Evolutionary conservation across 1,140 invertebrate species (phyloP), one percentile per base, ranked within the genome.

Genomic region (Aphaenogaster rudis): DNA sequence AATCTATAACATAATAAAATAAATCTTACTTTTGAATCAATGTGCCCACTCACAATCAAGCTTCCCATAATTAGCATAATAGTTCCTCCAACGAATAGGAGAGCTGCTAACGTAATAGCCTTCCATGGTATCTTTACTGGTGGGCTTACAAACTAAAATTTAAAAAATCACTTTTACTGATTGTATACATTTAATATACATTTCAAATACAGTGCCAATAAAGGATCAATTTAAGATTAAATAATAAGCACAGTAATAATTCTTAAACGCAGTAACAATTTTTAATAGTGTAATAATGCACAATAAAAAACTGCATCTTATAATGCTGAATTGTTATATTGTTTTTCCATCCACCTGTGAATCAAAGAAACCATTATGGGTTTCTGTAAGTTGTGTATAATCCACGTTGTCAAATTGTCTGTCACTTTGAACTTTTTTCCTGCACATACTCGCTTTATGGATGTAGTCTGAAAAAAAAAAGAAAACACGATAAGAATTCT

Each of bases 121-220:
- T 97, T 98, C 97, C 97, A 98, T 85, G 98, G 98, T 93, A 98
- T 96, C 93, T 96, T 96, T 17, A 96, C 94, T 3, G 96, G 96
- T 66, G 96, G 96, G 87, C 93, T 95, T 88, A 96, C 93, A 95
- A 97, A 97, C 97, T 97, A 28, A 69, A 69, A 90, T 61, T 28
- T 28, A 11, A 28, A 77, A 74, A 52, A 42, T 66, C 54, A 11
- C 8, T n/a, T 54, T 57, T 82, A n/a, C 69, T 57, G 15, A 28
- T 6, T 72, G 36, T 28, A 28, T 28, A 28, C 28, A 28, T 28
- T 28, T 28, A 28, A 67, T 54, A 57, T 28, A 79, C 15, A 57
- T 57, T 54, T 21, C 28, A 66, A 39, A 66, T 1, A 39, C 5
- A 64, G 3, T 61, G 28, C 28, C 33, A 39, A 28, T n/a, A 48